Percentiles rank a stretch among this genome's conserved stretches.
Conservation (phyloP, 2,113 vertebrate genomes). For the Tachysurus fulvidraco region DNA sequence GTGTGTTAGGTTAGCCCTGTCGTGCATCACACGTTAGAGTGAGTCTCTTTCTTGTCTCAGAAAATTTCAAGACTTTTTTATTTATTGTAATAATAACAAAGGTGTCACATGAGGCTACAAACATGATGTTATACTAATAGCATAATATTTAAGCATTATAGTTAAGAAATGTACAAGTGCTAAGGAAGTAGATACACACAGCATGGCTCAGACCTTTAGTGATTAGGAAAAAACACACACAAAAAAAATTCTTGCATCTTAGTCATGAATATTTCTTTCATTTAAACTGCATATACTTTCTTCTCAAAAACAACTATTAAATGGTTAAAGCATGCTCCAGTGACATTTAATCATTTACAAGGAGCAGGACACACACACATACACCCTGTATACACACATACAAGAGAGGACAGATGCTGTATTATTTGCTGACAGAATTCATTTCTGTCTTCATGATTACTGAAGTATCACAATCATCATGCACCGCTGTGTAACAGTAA, state of each 20-base stretch:
- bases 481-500: conserved; percentile 60
- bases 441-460: conserved; percentile 63
- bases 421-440: conserved; percentile 60
- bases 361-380: not conserved
- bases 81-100: not conserved
- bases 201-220: not conserved
- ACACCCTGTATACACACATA: not conserved
- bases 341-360: conserved; percentile 20
- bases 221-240: not conserved
- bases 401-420: conserved; percentile 59
- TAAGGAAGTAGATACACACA: not conserved
- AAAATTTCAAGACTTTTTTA: too few relatives aligned
- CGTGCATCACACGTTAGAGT: not conserved
- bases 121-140: not conserved
- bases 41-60: too few relatives aligned
- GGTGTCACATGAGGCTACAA: not conserved
- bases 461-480: conserved; percentile 61
- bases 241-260: not conserved
- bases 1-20: not conserved
- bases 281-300: not conserved
- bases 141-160: not conserved
- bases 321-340: conserved; percentile 2
- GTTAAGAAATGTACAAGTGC: not conserved
- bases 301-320: not conserved
- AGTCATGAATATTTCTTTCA: not conserved